Evolutionary conservation across 2,113 vertebrate genomes (phyloP).

Genomic region (Mustelus asterias): DNA sequence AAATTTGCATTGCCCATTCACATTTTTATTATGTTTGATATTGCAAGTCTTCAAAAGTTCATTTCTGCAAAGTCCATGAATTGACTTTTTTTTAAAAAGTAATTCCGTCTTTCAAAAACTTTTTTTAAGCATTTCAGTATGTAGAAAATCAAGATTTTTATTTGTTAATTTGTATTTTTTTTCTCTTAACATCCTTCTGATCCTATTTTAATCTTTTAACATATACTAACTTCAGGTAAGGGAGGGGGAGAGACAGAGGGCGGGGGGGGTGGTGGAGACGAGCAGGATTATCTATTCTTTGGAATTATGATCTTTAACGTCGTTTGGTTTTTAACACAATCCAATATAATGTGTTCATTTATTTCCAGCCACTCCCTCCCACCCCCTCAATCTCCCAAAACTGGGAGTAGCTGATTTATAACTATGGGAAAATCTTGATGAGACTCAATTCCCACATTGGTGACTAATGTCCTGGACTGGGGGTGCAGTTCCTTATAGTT

Average conservation of each 20-base stretch:
- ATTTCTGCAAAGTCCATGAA: background rate
- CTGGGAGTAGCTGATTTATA: background rate
- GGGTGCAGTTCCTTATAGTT: background rate
- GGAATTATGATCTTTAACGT: background rate
- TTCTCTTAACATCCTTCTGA: background rate
- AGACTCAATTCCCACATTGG: background rate
- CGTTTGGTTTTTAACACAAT: background rate
- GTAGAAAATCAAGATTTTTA: background rate
- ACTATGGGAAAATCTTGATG: background rate
- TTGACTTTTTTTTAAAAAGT: background rate
- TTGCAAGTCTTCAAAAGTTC: background rate
- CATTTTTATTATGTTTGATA: background rate
- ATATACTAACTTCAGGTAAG: background rate
- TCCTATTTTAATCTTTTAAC: background rate
- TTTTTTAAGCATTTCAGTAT: background rate
- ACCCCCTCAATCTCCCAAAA: too few species aligned
- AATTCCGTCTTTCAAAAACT: background rate
- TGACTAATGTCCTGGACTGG: background rate
- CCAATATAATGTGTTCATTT: background rate
- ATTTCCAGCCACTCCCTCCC: background rate
- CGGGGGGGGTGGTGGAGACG: too few species aligned
- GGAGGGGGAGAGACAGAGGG: too few species aligned
- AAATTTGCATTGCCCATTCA: background rate
- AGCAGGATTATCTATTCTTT: background rate
- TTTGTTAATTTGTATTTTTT: background rate